Conservation (phyloP, 2,888 invertebrate species). For the Diarsia brunnea region DNA sequence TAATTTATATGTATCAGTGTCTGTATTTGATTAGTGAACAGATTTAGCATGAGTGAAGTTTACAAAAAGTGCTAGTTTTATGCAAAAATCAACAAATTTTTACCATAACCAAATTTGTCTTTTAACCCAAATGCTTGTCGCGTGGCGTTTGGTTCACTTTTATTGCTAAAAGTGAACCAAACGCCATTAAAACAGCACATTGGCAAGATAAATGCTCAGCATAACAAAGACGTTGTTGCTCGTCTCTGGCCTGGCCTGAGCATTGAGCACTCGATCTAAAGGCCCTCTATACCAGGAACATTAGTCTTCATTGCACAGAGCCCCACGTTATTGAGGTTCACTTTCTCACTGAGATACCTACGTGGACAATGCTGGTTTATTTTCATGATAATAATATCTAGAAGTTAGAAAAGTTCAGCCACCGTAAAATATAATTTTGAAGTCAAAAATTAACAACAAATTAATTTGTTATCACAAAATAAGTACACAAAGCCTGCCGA, state of each 20-base stretch:
- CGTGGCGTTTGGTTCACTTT: too few relatives aligned
- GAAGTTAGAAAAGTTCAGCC: not conserved
- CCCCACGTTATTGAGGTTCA: conserved; percentile 33
- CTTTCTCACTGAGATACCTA: conserved; percentile 18
- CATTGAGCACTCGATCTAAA: conserved; percentile 16
- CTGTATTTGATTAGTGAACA: too few relatives aligned
- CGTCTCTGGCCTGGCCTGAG: not conserved
- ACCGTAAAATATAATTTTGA: not conserved
- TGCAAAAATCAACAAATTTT: not conserved
- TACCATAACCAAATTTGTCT: not conserved
- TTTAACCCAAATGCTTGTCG: not conserved
- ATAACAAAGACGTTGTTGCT: conserved; percentile 11
- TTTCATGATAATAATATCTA: not conserved
- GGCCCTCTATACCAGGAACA: conserved; percentile 36
- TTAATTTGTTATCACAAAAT: too few relatives aligned
- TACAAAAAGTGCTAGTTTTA: not conserved
- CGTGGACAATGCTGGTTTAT: conserved; percentile 23
- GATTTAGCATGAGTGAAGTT: too few relatives aligned
- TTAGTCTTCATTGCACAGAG: conserved; percentile 53
- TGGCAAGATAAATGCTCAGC: conserved; percentile 8
- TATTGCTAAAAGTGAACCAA: not conserved
- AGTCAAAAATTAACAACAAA: not conserved
- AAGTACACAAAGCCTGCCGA: too few relatives aligned
- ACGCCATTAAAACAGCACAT: not conserved
- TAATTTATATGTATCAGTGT: too few relatives aligned